Percentiles rank a stretch among this genome's conserved stretches.
Evolutionary conservation across 2,797 vertebrate species (phyloP).

Genomic region (Thripadectes ignobilis): DNA sequence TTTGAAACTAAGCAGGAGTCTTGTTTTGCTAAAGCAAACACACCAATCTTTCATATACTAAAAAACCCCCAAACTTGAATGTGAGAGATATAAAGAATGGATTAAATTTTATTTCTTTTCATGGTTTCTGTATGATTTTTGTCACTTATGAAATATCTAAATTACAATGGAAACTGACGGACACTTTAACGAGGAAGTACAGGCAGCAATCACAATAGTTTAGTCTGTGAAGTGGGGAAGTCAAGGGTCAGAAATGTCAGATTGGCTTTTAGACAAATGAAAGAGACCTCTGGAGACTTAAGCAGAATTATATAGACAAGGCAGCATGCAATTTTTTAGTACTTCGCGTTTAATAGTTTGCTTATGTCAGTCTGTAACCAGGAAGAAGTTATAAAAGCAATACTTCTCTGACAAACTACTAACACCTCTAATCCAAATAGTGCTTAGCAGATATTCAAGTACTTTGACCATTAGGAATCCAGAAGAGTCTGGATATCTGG

Average conservation of each 20-base stretch:
- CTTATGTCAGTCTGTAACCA: slow-evolving; percentile 16
- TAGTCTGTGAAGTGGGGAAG: slow-evolving; percentile 66
- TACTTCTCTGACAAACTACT: slow-evolving; percentile 29
- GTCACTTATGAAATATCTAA: slow-evolving; percentile 68
- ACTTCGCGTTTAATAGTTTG: not conserved
- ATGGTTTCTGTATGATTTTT: slow-evolving; percentile 54
- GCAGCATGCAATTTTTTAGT: slow-evolving; percentile 23
- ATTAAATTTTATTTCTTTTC: slow-evolving; percentile 59
- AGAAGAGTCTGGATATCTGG: not conserved
- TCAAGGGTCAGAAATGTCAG: slow-evolving; percentile 77
- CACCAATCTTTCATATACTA: not conserved
- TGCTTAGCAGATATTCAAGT: not conserved
- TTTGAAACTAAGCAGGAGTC: slow-evolving; percentile 50
- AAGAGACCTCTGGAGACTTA: slow-evolving; percentile 55
- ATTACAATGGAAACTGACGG: slow-evolving; percentile 67
- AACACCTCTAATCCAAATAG: slow-evolving; percentile 1
- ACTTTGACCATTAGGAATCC: not conserved
- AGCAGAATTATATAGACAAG: slow-evolving; percentile 32
- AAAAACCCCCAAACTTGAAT: not conserved
- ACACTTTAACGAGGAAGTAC: slow-evolving; percentile 73
- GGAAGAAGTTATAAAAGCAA: slow-evolving; percentile 9
- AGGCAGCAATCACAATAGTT: slow-evolving; percentile 65
- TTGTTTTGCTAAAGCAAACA: slow-evolving; percentile 60
- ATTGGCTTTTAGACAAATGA: slow-evolving; percentile 68
- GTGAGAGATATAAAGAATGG: slow-evolving; percentile 39